A percentile compares a stretch with the other conserved stretches of the same genome.
Evolutionary conservation across 23 tunicate genomes (phyloP).

Genomic region (Trididemnum nubilum): DNA sequence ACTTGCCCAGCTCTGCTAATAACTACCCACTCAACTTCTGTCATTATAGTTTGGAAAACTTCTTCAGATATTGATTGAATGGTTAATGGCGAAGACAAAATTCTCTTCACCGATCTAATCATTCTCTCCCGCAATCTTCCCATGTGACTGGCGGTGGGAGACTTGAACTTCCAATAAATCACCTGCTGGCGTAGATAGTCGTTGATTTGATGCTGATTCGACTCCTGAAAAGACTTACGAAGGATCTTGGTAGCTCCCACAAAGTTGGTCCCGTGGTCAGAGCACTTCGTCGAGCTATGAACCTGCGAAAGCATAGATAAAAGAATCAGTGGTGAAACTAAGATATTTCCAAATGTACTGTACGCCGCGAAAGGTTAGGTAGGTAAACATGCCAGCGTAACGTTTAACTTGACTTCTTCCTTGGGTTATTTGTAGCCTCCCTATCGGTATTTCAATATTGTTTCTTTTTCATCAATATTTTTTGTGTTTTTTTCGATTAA

Average conservation of each 20-base stretch:
- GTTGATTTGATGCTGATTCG: not conserved
- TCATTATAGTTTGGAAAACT: conserved; percentile 11
- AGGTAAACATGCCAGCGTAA: not conserved
- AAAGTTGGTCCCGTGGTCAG: conserved; percentile 5
- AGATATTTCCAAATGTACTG: not conserved
- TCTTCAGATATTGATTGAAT: not conserved
- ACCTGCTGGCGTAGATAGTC: not conserved
- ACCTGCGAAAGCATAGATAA: not conserved
- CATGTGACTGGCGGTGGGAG: conserved; percentile 37
- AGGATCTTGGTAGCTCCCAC: not conserved
- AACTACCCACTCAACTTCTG: not conserved
- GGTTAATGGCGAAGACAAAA: not conserved
- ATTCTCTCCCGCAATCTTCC: conserved; percentile 27
- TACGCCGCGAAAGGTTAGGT: not conserved
- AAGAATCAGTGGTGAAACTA: not conserved
- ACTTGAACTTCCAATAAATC: not conserved
- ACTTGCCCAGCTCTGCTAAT: too few relatives aligned
- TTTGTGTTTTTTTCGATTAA: too few relatives aligned
- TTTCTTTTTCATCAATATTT: too few relatives aligned
- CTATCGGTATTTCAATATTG: too few relatives aligned
- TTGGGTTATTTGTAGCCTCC: too few relatives aligned
- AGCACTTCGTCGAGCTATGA: too few relatives aligned
- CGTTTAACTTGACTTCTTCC: not conserved
- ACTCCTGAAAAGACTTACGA: not conserved
- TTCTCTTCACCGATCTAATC: conserved; percentile 22